These are phyloP conservation scores for Serranus cabrilla DNA, from an alignment of 2,797 vertebrate genomes.

Conservation along the genomic window DNA sequence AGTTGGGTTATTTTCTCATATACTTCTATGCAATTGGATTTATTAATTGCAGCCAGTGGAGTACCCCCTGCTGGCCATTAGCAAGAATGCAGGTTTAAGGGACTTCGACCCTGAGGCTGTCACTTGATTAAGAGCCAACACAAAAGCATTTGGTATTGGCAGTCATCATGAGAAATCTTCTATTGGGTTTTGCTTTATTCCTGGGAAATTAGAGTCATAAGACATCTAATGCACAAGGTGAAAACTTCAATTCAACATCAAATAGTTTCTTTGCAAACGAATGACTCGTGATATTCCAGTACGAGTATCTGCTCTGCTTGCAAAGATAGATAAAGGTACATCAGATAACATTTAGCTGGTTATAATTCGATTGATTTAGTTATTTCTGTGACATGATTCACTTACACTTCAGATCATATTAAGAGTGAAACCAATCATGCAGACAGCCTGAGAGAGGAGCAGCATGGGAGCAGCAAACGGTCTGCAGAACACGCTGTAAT, in stretches of 20 bases:
- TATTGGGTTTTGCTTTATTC: slow-evolving; percentile 16
- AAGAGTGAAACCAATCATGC: slow-evolving; percentile 33
- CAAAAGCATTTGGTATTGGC: background rate
- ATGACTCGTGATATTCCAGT: slow-evolving; percentile 46
- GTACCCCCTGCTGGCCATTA: too few species aligned
- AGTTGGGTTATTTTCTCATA: too few species aligned
- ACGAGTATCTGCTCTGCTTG: background rate
- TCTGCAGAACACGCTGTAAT: slow-evolving; percentile 59
- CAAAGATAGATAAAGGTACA: slow-evolving; percentile 13
- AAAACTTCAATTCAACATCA: slow-evolving; percentile 47
- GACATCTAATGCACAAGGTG: slow-evolving; percentile 31
- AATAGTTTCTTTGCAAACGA: slow-evolving; percentile 36
- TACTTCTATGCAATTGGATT: too few species aligned
- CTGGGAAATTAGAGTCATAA: slow-evolving; percentile 52
- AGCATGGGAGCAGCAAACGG: slow-evolving; percentile 36
- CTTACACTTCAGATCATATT: slow-evolving; percentile 39
- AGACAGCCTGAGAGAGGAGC: slow-evolving; percentile 19
- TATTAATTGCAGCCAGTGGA: too few species aligned
- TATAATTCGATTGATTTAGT: slow-evolving; percentile 52
- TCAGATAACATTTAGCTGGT: slow-evolving; percentile 30
- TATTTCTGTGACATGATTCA: slow-evolving; percentile 31
- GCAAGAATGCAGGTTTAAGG: too few species aligned
- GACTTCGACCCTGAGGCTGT: too few species aligned
- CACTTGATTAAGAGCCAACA: background rate
- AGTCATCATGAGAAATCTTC: background rate